phyloP scores from a whole-genome alignment of 2,797 vertebrate species.

The Capromys pilorides region DNA sequence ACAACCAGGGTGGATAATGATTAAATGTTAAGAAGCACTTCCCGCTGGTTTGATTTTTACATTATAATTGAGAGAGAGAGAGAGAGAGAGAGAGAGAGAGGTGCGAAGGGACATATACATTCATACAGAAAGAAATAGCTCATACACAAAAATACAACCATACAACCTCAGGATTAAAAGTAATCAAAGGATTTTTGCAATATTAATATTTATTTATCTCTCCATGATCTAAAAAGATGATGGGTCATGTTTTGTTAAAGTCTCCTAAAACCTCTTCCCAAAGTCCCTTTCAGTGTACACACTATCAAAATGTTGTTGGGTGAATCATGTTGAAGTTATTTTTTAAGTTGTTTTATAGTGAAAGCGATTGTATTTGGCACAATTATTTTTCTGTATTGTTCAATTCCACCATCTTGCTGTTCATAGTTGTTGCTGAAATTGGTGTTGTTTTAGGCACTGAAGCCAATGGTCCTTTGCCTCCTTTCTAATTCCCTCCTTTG shows the following conservation, averaged over 20 bases:
- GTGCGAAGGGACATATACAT: neutral
- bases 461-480: constrained; percentile 64
- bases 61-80: constrained; percentile 66
- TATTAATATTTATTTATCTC: constrained; percentile 58
- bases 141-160: constrained; percentile 27
- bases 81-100: neutral
- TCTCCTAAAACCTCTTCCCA: constrained; percentile 44
- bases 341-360: constrained; percentile 60
- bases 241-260: constrained; percentile 40
- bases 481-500: constrained; percentile 63
- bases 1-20: constrained; percentile 68
- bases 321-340: constrained; percentile 60
- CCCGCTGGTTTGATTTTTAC: constrained; percentile 75
- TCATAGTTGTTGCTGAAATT: constrained; percentile 62
- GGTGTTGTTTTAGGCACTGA: constrained; percentile 70
- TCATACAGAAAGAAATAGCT: neutral
- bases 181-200: neutral
- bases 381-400: constrained; percentile 63
- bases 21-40: constrained; percentile 72
- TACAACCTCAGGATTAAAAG: constrained; percentile 56
- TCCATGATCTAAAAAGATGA: constrained; percentile 32
- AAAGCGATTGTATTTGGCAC: constrained; percentile 20
- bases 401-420: constrained; percentile 57
- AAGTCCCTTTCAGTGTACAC: constrained; percentile 47
- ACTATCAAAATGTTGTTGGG: constrained; percentile 53